These are phyloP conservation scores for Drosophila bipectinata DNA, from an alignment of 1,140 invertebrate genomes.

Conservation along the genomic window DNA sequence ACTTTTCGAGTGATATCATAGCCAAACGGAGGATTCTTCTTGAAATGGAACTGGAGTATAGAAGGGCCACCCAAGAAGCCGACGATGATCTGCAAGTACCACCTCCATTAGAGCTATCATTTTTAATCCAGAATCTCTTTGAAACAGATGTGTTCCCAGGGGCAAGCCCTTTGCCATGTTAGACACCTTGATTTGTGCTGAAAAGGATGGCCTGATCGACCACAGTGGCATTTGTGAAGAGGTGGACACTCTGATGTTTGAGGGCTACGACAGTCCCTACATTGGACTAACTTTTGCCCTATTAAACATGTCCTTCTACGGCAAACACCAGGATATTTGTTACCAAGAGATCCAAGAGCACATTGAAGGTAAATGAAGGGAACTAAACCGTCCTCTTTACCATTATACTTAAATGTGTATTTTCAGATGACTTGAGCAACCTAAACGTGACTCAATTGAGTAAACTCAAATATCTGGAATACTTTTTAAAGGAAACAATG, in stretches of 20 bases:
- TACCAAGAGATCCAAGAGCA: constrained; percentile 80
- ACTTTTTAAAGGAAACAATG: constrained; percentile 87
- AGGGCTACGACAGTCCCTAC: constrained; percentile 90
- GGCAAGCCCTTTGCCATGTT: constrained; percentile 90
- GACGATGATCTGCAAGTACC: constrained; percentile 40
- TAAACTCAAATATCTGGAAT: constrained; percentile 88
- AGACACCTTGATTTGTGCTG: constrained; percentile 89
- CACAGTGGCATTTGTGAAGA: constrained; percentile 91
- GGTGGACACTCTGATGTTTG: constrained; percentile 93
- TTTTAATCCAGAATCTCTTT: background rate
- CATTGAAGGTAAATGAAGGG: constrained; percentile 28
- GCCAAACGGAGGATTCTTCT: constrained; percentile 64
- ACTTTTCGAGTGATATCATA: constrained; percentile 71
- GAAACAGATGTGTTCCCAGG: constrained; percentile 43
- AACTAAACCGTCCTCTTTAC: background rate
- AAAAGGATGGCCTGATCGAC: constrained; percentile 85
- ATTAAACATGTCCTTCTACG: constrained; percentile 86
- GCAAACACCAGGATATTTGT: constrained; percentile 87
- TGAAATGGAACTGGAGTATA: constrained; percentile 41
- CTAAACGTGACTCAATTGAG: constrained; percentile 85
- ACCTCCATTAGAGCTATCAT: background rate
- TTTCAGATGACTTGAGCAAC: constrained; percentile 52
- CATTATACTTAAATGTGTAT: no score
- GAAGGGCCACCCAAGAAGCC: constrained; percentile 38
- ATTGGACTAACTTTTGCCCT: constrained; percentile 86